Conservation (phyloP, 1,140 invertebrate species). For the Eufriesea mexicana region DNA sequence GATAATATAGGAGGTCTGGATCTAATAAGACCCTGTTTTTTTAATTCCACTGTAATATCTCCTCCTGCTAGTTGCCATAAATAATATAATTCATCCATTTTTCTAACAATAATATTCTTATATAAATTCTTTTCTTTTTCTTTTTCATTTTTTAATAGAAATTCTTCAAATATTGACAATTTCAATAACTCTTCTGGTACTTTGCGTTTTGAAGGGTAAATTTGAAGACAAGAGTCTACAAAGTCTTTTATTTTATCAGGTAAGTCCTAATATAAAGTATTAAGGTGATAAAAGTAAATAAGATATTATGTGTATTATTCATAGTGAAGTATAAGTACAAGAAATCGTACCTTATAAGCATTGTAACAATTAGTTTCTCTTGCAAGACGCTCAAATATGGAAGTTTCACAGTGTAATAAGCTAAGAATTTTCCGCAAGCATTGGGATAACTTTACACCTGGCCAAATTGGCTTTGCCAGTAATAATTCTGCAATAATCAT, state of each 20-base stretch:
- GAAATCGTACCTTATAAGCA: conserved; percentile 83
- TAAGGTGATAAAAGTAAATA: conserved; percentile 62
- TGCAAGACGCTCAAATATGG: conserved; percentile 88
- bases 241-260: conserved; percentile 85
- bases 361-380: conserved; percentile 89
- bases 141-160: conserved; percentile 71
- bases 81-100: conserved; percentile 93
- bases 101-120: conserved; percentile 84
- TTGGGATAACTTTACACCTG: conserved; percentile 87
- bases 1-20: conserved; percentile 90
- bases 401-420: conserved; percentile 84
- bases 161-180: conserved; percentile 80
- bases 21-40: conserved; percentile 94
- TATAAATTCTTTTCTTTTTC: conserved; percentile 73
- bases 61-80: conserved; percentile 97
- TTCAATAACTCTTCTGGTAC: conserved; percentile 84
- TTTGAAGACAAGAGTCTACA: conserved; percentile 87
- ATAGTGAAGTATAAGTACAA: not conserved
- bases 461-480: conserved; percentile 87
- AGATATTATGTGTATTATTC: conserved; percentile 28
- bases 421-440: conserved; percentile 89
- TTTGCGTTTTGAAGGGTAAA: conserved; percentile 85
- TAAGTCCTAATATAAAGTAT: conserved; percentile 81
- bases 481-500: conserved; percentile 92
- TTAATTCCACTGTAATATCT: conserved; percentile 94